Evolutionary conservation across 2,888 invertebrate species (phyloP).

Genomic region (Clitarchus hookeri): DNA sequence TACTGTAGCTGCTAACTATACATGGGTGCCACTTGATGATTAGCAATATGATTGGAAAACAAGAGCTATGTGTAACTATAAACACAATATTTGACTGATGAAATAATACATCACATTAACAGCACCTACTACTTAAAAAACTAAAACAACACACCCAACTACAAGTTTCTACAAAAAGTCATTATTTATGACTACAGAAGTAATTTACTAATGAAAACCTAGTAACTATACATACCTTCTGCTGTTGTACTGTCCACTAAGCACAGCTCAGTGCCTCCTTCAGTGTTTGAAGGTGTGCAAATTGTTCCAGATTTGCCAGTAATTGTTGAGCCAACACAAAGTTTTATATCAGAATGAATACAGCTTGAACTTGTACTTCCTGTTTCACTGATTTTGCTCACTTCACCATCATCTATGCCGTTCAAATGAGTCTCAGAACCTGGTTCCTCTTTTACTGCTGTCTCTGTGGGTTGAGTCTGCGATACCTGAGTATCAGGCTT

Average conservation of each 20-base stretch:
- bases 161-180: too few relatives aligned
- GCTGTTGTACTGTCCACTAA: conserved; percentile 36
- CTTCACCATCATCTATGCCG: conserved; percentile 38
- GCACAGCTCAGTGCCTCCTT: conserved; percentile 32
- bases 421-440: conserved; percentile 36
- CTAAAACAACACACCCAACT: too few relatives aligned
- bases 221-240: conserved; percentile 26
- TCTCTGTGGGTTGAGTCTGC: conserved; percentile 36
- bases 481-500: conserved; percentile 36
- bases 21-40: not conserved
- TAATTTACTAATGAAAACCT: not conserved
- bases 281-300: conserved; percentile 31
- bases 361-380: conserved; percentile 33
- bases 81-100: too few relatives aligned
- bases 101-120: too few relatives aligned
- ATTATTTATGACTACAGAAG: too few relatives aligned
- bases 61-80: too few relatives aligned
- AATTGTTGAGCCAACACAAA: conserved; percentile 37
- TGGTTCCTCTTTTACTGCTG: conserved; percentile 39
- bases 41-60: not conserved
- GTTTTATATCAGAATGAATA: conserved; percentile 36
- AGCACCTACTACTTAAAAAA: too few relatives aligned
- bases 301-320: conserved; percentile 34
- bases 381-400: conserved; percentile 29
- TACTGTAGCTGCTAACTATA: too few relatives aligned